Conservation (phyloP, 2,113 vertebrate species). For the Oreochromis niloticus region DNA sequence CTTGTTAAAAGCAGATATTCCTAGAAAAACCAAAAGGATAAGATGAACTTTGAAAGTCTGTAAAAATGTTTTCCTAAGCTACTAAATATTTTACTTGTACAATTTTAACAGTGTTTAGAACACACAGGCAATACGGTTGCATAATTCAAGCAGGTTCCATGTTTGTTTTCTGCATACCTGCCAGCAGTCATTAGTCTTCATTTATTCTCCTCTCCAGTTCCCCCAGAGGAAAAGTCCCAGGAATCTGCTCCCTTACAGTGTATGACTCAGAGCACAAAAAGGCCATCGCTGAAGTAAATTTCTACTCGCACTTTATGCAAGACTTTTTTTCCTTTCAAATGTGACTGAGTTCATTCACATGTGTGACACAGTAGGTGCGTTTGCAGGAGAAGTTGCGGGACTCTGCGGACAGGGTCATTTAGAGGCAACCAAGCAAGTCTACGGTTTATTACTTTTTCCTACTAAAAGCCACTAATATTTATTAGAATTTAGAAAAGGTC, state of each 20-base stretch:
- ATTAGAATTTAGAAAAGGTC: constrained; percentile 17
- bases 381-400: neutral
- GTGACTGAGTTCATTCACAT: neutral
- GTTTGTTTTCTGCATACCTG: constrained; percentile 19
- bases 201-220: neutral
- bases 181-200: constrained; percentile 36
- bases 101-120: neutral
- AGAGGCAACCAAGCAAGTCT: neutral
- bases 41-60: neutral
- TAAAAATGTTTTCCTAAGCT: neutral
- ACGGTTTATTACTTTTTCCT: neutral
- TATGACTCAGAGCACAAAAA: constrained; percentile 33
- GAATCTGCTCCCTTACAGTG: neutral
- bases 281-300: constrained; percentile 13
- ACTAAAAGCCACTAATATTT: neutral
- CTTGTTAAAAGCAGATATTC: neutral
- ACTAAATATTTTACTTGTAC: neutral
- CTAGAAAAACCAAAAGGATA: neutral
- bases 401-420: neutral
- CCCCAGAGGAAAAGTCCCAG: neutral
- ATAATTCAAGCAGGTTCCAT: constrained; percentile 1
- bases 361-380: neutral
- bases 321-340: neutral
- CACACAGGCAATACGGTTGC: neutral
- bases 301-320: neutral